Percentiles rank a stretch among this genome's conserved stretches.
phyloP scores from a whole-genome alignment of 1,140 invertebrate species.

The Drosophila varians region DNA sequence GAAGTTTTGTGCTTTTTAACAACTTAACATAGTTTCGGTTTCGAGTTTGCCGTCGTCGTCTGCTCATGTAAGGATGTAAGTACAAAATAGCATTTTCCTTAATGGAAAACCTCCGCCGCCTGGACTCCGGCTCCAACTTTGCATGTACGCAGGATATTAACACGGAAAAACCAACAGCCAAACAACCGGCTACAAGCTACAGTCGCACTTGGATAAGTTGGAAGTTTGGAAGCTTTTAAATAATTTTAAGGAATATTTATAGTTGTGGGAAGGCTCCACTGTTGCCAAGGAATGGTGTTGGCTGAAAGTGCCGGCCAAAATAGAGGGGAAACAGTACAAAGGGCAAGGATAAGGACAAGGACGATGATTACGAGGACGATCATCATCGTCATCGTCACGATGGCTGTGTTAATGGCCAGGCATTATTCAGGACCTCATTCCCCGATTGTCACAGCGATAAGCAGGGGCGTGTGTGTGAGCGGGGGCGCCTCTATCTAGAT shows the following conservation, averaged over 20 bases:
- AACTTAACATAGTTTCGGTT: slow-evolving; percentile 73
- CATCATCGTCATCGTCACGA: slow-evolving; percentile 42
- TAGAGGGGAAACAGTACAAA: slow-evolving; percentile 9
- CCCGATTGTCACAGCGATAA: slow-evolving; percentile 69
- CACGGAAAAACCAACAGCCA: slow-evolving; percentile 71
- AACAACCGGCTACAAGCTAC: slow-evolving; percentile 24
- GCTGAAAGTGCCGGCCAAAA: slow-evolving; percentile 59
- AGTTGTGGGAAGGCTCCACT: not conserved
- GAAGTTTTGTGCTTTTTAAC: slow-evolving; percentile 72
- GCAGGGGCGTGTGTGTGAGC: slow-evolving; percentile 21
- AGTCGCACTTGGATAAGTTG: not conserved
- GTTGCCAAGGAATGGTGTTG: slow-evolving; percentile 52
- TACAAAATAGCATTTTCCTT: slow-evolving; percentile 79
- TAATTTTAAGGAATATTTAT: not conserved
- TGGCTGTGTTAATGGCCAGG: slow-evolving; percentile 75
- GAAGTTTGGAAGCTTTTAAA: not conserved
- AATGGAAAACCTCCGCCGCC: slow-evolving; percentile 52
- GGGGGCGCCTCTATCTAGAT: slow-evolving; percentile 29
- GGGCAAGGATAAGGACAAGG: slow-evolving; percentile 42
- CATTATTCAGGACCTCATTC: slow-evolving; percentile 78
- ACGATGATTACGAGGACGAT: slow-evolving; percentile 9
- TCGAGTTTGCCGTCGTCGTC: slow-evolving; percentile 41
- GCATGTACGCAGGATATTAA: slow-evolving; percentile 77
- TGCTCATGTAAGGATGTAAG: slow-evolving; percentile 56
- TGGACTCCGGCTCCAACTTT: slow-evolving; percentile 67